A percentile compares a stretch with the other conserved stretches of the same genome.
phyloP scores from a whole-genome alignment of 2,797 vertebrate genomes.

The Chromis chromis region DNA sequence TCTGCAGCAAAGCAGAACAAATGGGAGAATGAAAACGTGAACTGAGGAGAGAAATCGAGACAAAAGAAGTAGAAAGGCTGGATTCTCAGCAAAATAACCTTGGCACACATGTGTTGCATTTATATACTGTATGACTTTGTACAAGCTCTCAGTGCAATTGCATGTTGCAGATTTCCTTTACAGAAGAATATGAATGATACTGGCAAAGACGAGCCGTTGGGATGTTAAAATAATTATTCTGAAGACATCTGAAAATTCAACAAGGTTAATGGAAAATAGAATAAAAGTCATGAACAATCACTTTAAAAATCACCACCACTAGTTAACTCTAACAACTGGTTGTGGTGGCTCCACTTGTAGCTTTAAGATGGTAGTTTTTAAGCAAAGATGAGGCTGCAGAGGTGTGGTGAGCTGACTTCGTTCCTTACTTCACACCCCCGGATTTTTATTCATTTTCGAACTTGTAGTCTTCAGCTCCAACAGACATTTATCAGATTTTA shows the following conservation, averaged over 20 bases:
- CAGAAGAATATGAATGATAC: background rate
- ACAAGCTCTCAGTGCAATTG: background rate
- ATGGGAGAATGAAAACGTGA: slow-evolving; percentile 38
- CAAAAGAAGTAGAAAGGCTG: slow-evolving; percentile 18
- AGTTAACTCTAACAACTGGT: background rate
- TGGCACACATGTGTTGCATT: slow-evolving; percentile 15
- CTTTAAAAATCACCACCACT: background rate
- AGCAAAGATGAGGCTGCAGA: slow-evolving; percentile 1
- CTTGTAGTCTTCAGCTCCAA: slow-evolving; percentile 21
- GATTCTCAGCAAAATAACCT: slow-evolving; percentile 4
- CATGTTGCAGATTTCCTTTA: background rate
- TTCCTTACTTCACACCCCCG: background rate
- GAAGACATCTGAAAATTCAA: slow-evolving; percentile 11
- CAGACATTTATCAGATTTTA: slow-evolving; percentile 26
- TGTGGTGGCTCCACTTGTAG: too few species aligned
- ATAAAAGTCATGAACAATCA: background rate
- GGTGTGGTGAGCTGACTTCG: background rate
- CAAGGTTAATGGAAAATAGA: slow-evolving; percentile 14
- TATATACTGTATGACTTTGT: slow-evolving; percentile 8
- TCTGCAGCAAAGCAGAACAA: slow-evolving; percentile 59
- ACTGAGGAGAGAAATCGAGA: slow-evolving; percentile 23
- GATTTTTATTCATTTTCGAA: slow-evolving; percentile 10
- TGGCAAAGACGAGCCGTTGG: background rate
- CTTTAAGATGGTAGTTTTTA: background rate
- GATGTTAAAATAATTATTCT: slow-evolving; percentile 1